Base-by-base conservation (phyloP, 2,113 vertebrate species). In the Thunnus thynnus region DNA sequence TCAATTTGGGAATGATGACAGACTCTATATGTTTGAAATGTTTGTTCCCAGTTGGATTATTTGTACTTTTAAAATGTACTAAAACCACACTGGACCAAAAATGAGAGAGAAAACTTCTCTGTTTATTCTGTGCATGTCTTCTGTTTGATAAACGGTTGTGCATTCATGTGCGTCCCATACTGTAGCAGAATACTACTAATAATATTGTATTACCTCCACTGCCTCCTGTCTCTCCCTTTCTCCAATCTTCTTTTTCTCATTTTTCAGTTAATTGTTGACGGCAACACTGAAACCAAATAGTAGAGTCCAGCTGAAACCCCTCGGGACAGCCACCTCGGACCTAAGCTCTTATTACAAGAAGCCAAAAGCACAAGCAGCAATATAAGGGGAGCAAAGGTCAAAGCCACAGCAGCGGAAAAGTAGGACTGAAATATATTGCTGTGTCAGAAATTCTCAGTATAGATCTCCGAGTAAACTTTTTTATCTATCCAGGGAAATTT, bases 261-360 rank as follows among this genome's bases (percentile, higher is more conserved):
- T 71, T 25, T 46, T 4, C 80, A 54, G 36, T 72, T 80, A 77
- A 75, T 57, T 65, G 65, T 50, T 13, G 50, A 65, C 11, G 22
- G 61, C 7, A 16, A 78, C 52, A 55, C 2, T 1, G 44, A 72
- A 82, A 50, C 44, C 4, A 22, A 67, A 57, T 51, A 68, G 72
- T 2, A n/a, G 18, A 44, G 60, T 30, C 22, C 50, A 60, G 51
- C n/a, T 41, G 56, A n/a, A 3, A 57, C 50, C 56, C 70, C 76
- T 44, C 47, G 27, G 22, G 64, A 55, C 65, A 8, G 22, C 48
- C 22, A 72, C 27, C 47, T 54, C 52, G 9, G 58, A 60, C 52
- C 61, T 25, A 51, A 48, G 0, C 50, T 25, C 20, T 79, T 78
- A 85, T 67, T 68, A 58, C 48, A 4, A 66, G 30, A 63, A 5